Evolutionary conservation across 2,113 vertebrate genomes (phyloP).

Genomic region (Ascaphus truei): DNA sequence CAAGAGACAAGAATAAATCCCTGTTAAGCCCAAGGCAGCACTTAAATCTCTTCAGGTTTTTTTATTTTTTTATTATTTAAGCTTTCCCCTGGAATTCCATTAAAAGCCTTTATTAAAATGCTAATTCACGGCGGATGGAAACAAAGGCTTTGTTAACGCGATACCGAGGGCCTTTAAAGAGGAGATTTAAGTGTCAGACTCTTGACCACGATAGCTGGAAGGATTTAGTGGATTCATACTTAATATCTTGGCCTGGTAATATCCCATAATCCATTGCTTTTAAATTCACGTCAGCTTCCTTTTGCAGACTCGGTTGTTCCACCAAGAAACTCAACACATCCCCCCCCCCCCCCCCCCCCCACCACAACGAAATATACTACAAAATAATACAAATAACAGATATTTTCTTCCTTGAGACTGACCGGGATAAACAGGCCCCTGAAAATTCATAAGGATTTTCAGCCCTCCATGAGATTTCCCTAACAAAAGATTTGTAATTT

Average conservation of each 20-base stretch:
- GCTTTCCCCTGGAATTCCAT: conserved; percentile 25
- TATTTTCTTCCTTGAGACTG: background rate
- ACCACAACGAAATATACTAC: background rate
- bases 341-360: no score
- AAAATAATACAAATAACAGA: background rate
- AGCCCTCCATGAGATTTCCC: conserved; percentile 4
- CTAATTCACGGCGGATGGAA: background rate
- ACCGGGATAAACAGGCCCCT: background rate
- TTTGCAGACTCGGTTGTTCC: background rate
- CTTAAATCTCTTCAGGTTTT: conserved; percentile 27
- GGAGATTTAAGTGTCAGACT: conserved; percentile 26
- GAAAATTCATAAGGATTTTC: conserved; percentile 18
- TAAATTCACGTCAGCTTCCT: background rate
- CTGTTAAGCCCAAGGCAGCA: conserved; percentile 19
- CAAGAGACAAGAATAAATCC: conserved; percentile 25
- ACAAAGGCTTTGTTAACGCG: conserved; percentile 13
- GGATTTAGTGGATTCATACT: background rate
- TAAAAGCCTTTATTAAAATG: conserved; percentile 33
- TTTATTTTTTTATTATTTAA: conserved; percentile 1
- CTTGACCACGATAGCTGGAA: background rate
- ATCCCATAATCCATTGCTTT: background rate
- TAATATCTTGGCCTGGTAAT: background rate
- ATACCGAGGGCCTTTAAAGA: conserved; percentile 6
- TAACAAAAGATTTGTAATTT: conserved; percentile 30
- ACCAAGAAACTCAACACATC: no score